Percentiles rank a stretch among this genome's conserved stretches.
These are phyloP conservation scores for Melozone crissalis DNA, from an alignment of 2,113 vertebrate genomes.

Conservation along the genomic window DNA sequence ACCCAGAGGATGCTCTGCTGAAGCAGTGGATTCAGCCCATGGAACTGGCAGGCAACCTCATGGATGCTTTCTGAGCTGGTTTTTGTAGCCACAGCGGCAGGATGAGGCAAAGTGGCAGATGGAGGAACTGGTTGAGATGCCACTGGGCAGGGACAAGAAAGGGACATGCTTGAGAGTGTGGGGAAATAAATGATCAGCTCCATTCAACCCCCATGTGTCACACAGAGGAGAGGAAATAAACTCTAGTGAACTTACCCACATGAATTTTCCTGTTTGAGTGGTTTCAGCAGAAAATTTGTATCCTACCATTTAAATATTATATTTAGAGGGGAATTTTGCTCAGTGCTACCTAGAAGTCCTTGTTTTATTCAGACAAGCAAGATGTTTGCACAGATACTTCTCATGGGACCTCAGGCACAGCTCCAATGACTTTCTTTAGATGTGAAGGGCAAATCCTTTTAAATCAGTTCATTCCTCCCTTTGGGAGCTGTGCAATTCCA, in stretches of 20 bases:
- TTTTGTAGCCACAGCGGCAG: background rate
- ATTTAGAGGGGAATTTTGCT: background rate
- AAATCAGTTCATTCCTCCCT: background rate
- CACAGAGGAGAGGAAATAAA: background rate
- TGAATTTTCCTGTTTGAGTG: background rate
- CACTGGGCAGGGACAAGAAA: background rate
- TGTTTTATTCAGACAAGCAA: background rate
- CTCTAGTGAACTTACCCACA: background rate
- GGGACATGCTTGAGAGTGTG: rapidly evolving
- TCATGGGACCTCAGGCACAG: background rate
- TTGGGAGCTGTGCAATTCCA: background rate
- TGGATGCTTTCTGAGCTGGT: background rate
- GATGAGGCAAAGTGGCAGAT: background rate
- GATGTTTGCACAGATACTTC: background rate
- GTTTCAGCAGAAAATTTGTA: background rate
- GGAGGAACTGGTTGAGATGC: background rate
- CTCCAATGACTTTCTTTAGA: background rate
- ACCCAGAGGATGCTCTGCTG: background rate
- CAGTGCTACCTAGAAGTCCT: background rate
- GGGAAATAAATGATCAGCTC: background rate
- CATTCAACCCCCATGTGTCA: background rate
- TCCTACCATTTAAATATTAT: background rate
- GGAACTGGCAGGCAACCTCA: rapidly evolving
- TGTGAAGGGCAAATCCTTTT: background rate
- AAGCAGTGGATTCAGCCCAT: background rate